Evolutionary conservation across 2,113 vertebrate species (phyloP), one percentile per base, ranked within the genome.

Genomic region (Myocastor coypus): DNA sequence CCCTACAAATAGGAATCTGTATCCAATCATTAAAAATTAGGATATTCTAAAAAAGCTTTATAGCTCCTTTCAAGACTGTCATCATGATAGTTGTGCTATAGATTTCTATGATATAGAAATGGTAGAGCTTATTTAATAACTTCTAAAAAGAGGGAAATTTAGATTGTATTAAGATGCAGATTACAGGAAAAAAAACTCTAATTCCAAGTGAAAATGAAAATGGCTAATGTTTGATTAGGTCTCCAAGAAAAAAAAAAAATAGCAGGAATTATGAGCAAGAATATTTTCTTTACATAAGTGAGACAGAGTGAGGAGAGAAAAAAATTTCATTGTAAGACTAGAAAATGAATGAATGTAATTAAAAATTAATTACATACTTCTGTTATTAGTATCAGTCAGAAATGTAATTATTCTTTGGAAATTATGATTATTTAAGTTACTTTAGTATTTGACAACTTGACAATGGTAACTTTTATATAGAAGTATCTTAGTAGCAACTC

Each of bases 131-230:
- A 66, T 82, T 52, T 68, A 64, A 61, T 73, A 37, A 32, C 6
- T 84, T 83, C 34, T 64, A 14, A 30, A 96, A 94, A 12, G n/a
- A 7, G 9, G 69, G 32, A 52, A 12, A 80, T 77, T 90, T 87
- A 37, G 22, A 84, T 80, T 73, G 9, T 77, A 81, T 94, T 86
- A 82, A 20, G 8, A 37, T 95, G 84, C 64, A 10, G 26, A 80
- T 68, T 86, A 59, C 50, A 77, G 69, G 64, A 22, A 57, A 80
- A 46, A 94, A 83, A 83, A 46, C 46, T 7, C 42, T 89, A n/a
- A 4, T 92, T 71, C n/a, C 94, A 83, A 86, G 40, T 87, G 1
- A 73, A 92, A 81, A 71, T 87, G 1, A 73, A 92, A 81, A 71
- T 46, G 7, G n/a, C 59, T 55, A 84, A 66, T 78, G 5, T 83